Base-by-base conservation (phyloP, 2,113 vertebrate genomes). In the Centrocercus urophasianus region DNA sequence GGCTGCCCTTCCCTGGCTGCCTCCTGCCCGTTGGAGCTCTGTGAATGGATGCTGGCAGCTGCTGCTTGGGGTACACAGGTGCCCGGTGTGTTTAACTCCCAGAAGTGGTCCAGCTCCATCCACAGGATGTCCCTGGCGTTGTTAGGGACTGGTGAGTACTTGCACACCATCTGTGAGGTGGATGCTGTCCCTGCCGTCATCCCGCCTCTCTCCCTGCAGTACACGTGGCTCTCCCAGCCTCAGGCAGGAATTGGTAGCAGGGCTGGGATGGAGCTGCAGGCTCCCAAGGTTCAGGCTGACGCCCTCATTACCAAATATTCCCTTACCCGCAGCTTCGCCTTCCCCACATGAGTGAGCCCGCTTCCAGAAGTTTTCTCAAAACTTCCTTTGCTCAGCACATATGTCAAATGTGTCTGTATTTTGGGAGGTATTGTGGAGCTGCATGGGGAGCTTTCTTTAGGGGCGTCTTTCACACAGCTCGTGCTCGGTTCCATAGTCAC, bases 401-500 rank as follows among this genome's bases (percentile, higher is more conserved):
- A 2, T 2, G 64, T 54, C 28, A 32, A 13, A n/a, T 0, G 14
- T 22, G 70, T 38, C 47, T 17, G 43, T 7, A 21, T 54, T 34
- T 56, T 66, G 56, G 47, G 65, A 47, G 70, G 59, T n/a, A 10
- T 8, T 16, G 2, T 48, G 82, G 56, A 65, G 40, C 74, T 66
- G 64, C 47, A 5, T 38, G 57, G 32, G 70, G 21, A 65, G 32
- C 70, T 83, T 57, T 76, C 30, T 54, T 27, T 19, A 25, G 8
- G 5, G 21, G 27, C 20, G 4, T 17, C 52, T 38, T 32, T 18
- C 22, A 17, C 56, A 8, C 15, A 6, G 6, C 4, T 28, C 4
- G 3, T 32, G 13, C 20, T 63, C 22, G 18, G 3, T 22, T 0
- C 38, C 1, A 0, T 4, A 11, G 52, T 3, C 6, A 1, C 2